Percentiles rank a stretch among this genome's conserved stretches.
These are phyloP conservation scores for Labroides dimidiatus DNA, from an alignment of 2,797 vertebrate genomes.

Conservation along the genomic window DNA sequence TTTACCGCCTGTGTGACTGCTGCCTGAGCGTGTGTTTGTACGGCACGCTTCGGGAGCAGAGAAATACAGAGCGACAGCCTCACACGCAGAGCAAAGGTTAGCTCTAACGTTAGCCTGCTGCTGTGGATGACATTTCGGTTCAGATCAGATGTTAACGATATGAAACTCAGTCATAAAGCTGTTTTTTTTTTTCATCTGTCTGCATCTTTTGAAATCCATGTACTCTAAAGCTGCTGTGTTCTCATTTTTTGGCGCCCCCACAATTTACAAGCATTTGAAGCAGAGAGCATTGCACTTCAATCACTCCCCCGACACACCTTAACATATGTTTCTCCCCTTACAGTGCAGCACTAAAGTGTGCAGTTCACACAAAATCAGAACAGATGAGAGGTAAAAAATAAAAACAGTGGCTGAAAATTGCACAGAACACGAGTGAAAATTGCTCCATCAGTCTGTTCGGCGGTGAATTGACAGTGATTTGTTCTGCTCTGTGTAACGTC, in stretches of 20 bases:
- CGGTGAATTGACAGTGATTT: constrained; percentile 53
- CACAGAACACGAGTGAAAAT: constrained; percentile 44
- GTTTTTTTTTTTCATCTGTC: neutral
- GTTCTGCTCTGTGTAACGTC: constrained; percentile 36
- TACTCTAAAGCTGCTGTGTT: too few relatives aligned
- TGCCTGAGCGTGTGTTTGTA: constrained; percentile 6
- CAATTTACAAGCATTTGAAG: constrained; percentile 1
- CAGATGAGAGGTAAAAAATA: constrained; percentile 10
- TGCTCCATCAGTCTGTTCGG: constrained; percentile 47
- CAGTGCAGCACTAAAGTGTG: constrained; percentile 16
- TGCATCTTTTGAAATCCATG: neutral
- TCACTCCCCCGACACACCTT: constrained; percentile 11
- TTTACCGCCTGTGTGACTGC: constrained; percentile 1
- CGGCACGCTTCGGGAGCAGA: neutral
- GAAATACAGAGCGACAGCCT: constrained; percentile 12
- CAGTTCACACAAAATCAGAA: constrained; percentile 7
- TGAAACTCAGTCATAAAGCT: neutral
- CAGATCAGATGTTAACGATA: constrained; percentile 23
- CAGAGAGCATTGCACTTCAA: constrained; percentile 7
- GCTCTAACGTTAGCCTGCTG: constrained; percentile 41
- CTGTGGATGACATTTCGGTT: constrained; percentile 19
- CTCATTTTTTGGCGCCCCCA: too few relatives aligned
- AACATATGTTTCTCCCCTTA: constrained; percentile 25
- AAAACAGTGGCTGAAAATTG: constrained; percentile 20
- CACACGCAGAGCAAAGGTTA: constrained; percentile 37